These are phyloP conservation scores for Pseudolaguvia tuberculata DNA, from an alignment of 2,113 vertebrate species.

Conservation along the genomic window DNA sequence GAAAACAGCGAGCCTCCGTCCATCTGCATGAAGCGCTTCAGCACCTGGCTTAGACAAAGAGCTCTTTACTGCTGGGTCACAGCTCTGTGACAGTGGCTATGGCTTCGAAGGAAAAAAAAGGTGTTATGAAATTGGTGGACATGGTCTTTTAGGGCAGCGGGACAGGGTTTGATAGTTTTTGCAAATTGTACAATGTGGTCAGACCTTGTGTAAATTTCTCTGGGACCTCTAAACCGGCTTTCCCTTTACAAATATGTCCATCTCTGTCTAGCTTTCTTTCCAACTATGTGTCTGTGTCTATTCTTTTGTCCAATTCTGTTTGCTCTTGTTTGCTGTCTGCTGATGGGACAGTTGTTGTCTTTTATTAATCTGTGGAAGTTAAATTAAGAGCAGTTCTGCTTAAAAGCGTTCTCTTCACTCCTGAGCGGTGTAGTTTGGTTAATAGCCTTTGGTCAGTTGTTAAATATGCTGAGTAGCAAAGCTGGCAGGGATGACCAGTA, in stretches of 20 bases:
- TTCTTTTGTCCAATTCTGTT: too few relatives aligned
- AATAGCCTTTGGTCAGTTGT: neutral
- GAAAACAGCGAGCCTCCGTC: neutral
- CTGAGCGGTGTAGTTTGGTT: neutral
- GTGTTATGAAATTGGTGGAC: neutral
- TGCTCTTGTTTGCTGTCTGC: too few relatives aligned
- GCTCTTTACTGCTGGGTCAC: slow-evolving; percentile 7
- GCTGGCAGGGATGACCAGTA: neutral
- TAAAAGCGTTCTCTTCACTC: too few relatives aligned
- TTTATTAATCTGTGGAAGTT: too few relatives aligned
- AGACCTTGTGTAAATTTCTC: too few relatives aligned
- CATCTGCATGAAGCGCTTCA: slow-evolving; percentile 6
- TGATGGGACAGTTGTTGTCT: too few relatives aligned
- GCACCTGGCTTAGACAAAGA: slow-evolving; percentile 20
- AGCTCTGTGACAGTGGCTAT: neutral
- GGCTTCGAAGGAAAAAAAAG: neutral
- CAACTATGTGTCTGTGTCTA: too few relatives aligned
- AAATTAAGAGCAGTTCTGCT: too few relatives aligned
- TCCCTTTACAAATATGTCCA: too few relatives aligned
- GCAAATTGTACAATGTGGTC: neutral
- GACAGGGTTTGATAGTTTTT: neutral
- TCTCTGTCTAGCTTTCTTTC: too few relatives aligned
- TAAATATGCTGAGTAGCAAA: neutral
- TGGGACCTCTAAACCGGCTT: neutral
- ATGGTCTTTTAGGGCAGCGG: neutral